phyloP scores from a whole-genome alignment of 2,888 invertebrate genomes.

The Timandra comae region DNA sequence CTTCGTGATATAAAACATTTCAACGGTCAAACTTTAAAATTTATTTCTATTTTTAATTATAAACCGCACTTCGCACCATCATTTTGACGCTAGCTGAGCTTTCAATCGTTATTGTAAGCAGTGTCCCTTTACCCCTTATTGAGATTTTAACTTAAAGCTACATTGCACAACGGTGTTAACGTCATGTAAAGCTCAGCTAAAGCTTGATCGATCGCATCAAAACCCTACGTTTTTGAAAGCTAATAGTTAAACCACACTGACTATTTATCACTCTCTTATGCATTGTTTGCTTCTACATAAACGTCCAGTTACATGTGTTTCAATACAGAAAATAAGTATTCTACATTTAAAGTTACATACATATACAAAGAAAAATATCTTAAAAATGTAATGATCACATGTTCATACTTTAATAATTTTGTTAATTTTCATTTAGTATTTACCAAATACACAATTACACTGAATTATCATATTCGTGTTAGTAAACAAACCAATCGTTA shows the following conservation, averaged over 20 bases:
- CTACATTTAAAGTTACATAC: no score
- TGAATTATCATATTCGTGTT: no score
- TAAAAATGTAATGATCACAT: no score
- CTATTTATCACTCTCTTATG: conserved; percentile 32
- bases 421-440: no score
- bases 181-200: conserved; percentile 33
- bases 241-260: conserved; percentile 24
- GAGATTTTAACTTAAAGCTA: conserved; percentile 1
- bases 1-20: conserved; percentile 19
- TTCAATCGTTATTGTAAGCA: conserved; percentile 11
- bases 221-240: conserved; percentile 31
- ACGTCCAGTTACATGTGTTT: no score
- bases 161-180: neutral
- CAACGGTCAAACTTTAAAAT: conserved; percentile 27
- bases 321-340: no score
- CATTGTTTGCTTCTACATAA: no score
- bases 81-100: conserved; percentile 35
- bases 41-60: conserved; percentile 24
- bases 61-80: conserved; percentile 28
- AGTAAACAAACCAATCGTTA: no score
- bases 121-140: no score
- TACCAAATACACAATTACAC: no score
- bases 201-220: conserved; percentile 28
- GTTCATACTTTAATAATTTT: no score
- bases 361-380: no score